A percentile compares a stretch with the other conserved stretches of the same genome.
Evolutionary conservation across 2,888 invertebrate genomes (phyloP).

Genomic region (Pinctada fucata): DNA sequence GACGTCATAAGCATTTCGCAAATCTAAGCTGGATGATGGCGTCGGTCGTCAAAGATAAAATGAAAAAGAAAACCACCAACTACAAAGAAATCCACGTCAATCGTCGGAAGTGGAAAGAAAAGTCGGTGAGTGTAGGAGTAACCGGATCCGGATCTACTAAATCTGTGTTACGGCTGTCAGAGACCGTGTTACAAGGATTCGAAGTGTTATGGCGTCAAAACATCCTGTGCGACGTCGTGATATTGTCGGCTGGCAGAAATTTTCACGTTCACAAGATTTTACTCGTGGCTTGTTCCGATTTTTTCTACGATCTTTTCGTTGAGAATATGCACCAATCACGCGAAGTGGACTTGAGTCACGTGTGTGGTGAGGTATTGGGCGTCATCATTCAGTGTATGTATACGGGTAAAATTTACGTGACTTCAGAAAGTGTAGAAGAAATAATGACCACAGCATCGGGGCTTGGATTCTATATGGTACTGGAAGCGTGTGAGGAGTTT

Average conservation of each 20-base stretch:
- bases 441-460: constrained; percentile 51
- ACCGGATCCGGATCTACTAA: constrained; percentile 18
- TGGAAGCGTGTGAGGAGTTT: constrained; percentile 61
- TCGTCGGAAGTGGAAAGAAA: not conserved
- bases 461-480: constrained; percentile 55
- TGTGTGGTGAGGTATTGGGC: constrained; percentile 47
- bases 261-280: constrained; percentile 59
- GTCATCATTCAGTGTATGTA: constrained; percentile 62
- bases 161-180: constrained; percentile 42
- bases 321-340: constrained; percentile 30
- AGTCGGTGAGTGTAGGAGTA: not conserved
- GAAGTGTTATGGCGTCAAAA: constrained; percentile 65
- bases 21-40: not conserved
- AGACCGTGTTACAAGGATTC: constrained; percentile 56
- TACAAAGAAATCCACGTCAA: not conserved
- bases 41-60: not conserved
- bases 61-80: not conserved
- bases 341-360: constrained; percentile 50
- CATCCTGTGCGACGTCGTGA: constrained; percentile 58
- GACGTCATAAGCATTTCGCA: too few species aligned
- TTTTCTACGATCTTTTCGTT: constrained; percentile 59
- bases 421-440: constrained; percentile 54
- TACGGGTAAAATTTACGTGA: constrained; percentile 57
- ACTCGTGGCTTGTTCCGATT: constrained; percentile 61
- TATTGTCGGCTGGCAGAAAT: constrained; percentile 46